Percentiles rank a stretch among this genome's conserved stretches.
These are phyloP conservation scores for Pipistrellus nathusii DNA, from an alignment of 2,797 vertebrate species.

Conservation along the genomic window DNA sequence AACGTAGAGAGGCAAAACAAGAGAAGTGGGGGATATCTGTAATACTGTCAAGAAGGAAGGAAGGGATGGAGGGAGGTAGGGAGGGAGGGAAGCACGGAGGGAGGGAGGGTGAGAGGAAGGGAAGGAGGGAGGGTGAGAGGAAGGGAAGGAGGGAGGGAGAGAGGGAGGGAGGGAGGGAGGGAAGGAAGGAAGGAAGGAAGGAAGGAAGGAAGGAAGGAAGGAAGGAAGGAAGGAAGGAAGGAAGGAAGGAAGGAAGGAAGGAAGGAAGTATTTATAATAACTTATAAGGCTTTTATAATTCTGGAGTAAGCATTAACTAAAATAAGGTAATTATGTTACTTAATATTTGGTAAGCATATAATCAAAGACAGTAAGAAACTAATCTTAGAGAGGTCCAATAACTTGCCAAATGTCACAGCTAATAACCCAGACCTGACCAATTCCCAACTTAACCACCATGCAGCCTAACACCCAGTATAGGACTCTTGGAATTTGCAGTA, in stretches of 20 bases:
- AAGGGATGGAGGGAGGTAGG: too few species aligned
- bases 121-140: neutral
- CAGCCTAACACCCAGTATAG: neutral
- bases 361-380: conserved; percentile 11
- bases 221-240: too few species aligned
- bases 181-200: rapidly evolving
- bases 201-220: too few species aligned
- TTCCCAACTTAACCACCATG: conserved; percentile 1
- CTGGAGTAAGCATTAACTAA: conserved; percentile 28
- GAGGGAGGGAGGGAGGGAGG: neutral
- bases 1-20: neutral
- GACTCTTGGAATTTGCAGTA: neutral
- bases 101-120: too few species aligned
- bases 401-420: conserved; percentile 16
- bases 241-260: rapidly evolving
- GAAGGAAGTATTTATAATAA: conserved; percentile 15
- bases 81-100: too few species aligned
- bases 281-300: neutral
- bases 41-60: too few species aligned
- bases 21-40: neutral
- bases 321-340: conserved; percentile 2
- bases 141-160: rapidly evolving
- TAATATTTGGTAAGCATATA: conserved; percentile 30
- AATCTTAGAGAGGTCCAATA: conserved; percentile 52
- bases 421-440: neutral